Conservation (phyloP, 2,888 invertebrate genomes). For the Lamellibrachia columna region DNA sequence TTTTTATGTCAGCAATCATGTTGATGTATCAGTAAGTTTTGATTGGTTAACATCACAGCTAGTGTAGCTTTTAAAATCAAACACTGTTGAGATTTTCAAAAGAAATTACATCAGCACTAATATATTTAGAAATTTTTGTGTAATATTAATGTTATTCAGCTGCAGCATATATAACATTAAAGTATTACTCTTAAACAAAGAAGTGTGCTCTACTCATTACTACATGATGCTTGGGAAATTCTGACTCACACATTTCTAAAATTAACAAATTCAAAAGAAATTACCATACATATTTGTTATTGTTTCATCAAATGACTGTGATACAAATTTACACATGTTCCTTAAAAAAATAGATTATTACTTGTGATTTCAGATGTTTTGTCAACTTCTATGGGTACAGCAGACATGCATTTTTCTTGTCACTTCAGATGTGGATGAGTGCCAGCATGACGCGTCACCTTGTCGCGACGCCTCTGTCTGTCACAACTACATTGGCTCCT, state of each 20-base stretch:
- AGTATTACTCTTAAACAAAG: too few relatives aligned
- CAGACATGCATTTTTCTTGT: background rate
- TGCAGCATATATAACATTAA: too few relatives aligned
- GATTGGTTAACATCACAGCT: too few relatives aligned
- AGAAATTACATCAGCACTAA: too few relatives aligned
- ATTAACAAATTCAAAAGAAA: background rate
- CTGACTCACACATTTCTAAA: background rate
- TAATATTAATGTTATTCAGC: too few relatives aligned
- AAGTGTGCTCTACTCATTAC: too few relatives aligned
- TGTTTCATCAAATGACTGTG: background rate
- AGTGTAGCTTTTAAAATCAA: too few relatives aligned
- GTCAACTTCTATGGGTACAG: background rate
- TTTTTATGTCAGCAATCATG: too few relatives aligned
- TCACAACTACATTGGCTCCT: conserved; percentile 19
- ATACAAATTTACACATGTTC: background rate
- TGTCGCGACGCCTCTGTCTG: conserved; percentile 18
- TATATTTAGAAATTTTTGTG: too few relatives aligned
- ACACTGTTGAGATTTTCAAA: too few relatives aligned
- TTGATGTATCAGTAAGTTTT: too few relatives aligned
- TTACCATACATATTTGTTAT: background rate
- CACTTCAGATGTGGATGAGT: conserved; percentile 24
- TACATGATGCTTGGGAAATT: background rate
- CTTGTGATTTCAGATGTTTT: background rate
- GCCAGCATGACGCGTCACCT: background rate
- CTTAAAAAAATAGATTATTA: background rate